These are phyloP conservation scores for Lampris incognitus DNA, from an alignment of 2,113 vertebrate species.

Conservation along the genomic window DNA sequence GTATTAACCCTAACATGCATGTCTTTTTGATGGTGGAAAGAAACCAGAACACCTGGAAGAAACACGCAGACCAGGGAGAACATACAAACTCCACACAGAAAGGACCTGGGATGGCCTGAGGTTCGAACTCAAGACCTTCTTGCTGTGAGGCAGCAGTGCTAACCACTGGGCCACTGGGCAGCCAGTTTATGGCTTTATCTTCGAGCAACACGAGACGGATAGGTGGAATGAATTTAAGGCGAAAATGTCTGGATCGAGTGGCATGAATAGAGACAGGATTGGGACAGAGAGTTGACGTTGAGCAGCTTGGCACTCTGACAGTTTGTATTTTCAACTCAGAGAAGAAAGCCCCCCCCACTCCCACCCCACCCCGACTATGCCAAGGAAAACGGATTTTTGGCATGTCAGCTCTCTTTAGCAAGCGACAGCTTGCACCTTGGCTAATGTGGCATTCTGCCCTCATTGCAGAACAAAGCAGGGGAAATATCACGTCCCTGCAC, in stretches of 20 bases:
- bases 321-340: constrained; percentile 63
- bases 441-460: constrained; percentile 60
- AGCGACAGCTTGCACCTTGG: constrained; percentile 36
- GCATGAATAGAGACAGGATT: constrained; percentile 14
- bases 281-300: constrained; percentile 31
- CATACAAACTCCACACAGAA: too few relatives aligned
- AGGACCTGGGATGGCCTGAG: too few relatives aligned
- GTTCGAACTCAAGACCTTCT: too few relatives aligned
- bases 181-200: constrained; percentile 6
- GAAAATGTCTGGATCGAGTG: constrained; percentile 28
- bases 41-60: too few relatives aligned
- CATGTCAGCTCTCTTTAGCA: constrained; percentile 56
- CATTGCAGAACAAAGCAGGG: constrained; percentile 53
- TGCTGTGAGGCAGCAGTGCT: too few relatives aligned
- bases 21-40: too few relatives aligned
- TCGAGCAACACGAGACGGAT: not conserved
- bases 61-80: too few relatives aligned
- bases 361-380: constrained; percentile 22
- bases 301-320: constrained; percentile 60
- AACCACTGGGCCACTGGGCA: too few relatives aligned
- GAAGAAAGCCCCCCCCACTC: constrained; percentile 39
- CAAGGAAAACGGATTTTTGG: constrained; percentile 74
- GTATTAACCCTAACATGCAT: too few relatives aligned
- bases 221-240: not conserved
- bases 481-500: constrained; percentile 48